phyloP scores from a whole-genome alignment of 1,140 invertebrate species.

The Diploscapter pachys region DNA sequence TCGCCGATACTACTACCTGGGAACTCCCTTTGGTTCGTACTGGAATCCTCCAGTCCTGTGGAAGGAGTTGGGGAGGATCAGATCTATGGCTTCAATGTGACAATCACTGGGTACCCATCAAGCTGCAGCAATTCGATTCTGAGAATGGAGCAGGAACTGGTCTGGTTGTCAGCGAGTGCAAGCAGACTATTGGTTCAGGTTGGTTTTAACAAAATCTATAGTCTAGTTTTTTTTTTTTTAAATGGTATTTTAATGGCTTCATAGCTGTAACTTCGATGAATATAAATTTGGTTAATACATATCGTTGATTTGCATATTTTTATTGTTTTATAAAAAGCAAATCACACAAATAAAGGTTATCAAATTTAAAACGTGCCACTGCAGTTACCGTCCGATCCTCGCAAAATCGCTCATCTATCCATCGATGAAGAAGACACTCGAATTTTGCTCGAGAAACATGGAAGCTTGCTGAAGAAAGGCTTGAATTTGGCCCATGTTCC shows the following conservation, averaged over 20 bases:
- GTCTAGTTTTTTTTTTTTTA: neutral
- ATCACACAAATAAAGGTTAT: too few relatives aligned
- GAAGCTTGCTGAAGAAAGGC: constrained; percentile 77
- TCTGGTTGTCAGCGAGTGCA: constrained; percentile 50
- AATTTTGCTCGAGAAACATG: constrained; percentile 64
- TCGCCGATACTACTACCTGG: constrained; percentile 79
- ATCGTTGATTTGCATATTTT: too few relatives aligned
- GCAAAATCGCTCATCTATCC: constrained; percentile 24
- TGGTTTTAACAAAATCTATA: constrained; percentile 12
- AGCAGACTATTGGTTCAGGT: constrained; percentile 48
- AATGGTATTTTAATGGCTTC: too few relatives aligned
- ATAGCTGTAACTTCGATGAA: too few relatives aligned
- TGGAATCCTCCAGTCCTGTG: constrained; percentile 37
- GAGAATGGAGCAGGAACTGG: constrained; percentile 49
- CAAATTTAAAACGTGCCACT: too few relatives aligned
- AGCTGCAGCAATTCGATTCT: constrained; percentile 14
- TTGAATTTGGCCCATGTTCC: constrained; percentile 82
- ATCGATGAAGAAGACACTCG: constrained; percentile 42
- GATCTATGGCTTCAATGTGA: constrained; percentile 51
- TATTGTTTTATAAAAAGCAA: too few relatives aligned
- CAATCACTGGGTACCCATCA: constrained; percentile 46
- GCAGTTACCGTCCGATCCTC: constrained; percentile 16
- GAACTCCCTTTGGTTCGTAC: constrained; percentile 58
- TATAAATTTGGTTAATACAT: too few relatives aligned
- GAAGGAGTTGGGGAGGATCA: constrained; percentile 26